These are phyloP conservation scores for Deladenus siricidicola DNA, from an alignment of 2,888 invertebrate genomes.

Conservation along the genomic window DNA sequence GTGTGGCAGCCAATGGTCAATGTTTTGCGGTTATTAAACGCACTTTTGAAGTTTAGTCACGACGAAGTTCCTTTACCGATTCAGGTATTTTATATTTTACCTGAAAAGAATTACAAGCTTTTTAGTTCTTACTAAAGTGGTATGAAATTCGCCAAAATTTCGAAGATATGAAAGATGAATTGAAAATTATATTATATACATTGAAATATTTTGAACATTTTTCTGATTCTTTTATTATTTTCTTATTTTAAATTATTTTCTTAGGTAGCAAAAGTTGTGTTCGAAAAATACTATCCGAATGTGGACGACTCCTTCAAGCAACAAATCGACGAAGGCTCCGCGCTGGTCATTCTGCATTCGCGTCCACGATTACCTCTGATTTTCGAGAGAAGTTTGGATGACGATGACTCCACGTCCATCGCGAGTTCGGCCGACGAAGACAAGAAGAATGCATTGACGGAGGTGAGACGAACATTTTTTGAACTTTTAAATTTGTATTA, in stretches of 20 bases:
- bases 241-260: not conserved
- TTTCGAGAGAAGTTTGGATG: no score
- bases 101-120: no score
- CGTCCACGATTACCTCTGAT: not conserved
- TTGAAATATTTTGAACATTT: not conserved
- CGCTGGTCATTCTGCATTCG: not conserved
- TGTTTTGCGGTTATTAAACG: constrained; percentile 14
- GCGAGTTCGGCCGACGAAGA: not conserved
- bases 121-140: no score
- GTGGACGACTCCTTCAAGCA: not conserved
- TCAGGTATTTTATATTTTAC: constrained; percentile 7
- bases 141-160: no score
- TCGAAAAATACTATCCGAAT: not conserved
- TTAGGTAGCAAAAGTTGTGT: not conserved
- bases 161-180: no score
- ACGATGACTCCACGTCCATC: no score
- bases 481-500: no score
- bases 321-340: not conserved
- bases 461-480: no score
- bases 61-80: constrained; percentile 15
- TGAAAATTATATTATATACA: no score
- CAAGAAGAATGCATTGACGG: no score
- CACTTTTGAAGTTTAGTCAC: constrained; percentile 11
- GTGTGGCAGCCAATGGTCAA: not conserved
- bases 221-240: not conserved